Base-by-base conservation (phyloP, 1,140 invertebrate genomes). In the Panagrolaimus sp. region DNA sequence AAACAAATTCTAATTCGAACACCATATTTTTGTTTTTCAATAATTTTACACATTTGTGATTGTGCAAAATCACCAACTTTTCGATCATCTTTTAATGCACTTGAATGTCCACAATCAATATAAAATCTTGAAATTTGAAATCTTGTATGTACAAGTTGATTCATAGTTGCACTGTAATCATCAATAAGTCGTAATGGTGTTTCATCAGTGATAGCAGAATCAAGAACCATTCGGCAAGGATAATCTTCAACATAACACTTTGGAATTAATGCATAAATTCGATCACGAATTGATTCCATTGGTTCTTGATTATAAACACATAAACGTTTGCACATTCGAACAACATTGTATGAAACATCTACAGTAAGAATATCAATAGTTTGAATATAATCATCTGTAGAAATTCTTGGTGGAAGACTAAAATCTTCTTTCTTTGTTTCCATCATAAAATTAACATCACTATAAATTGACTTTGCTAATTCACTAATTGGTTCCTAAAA, bases 11-110 rank as follows among this genome's bases (percentile, higher is more conserved):
- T 65, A 9, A 76, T 20, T 5, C 65, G 23, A 5, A 65, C 65
- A 9, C 69, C 65, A 61, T 67, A 77, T 63, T 72, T 78, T 20
- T 74, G 72, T 51, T 69, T 69, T 14, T 77, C 75, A 13, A 77
- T 63, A 16, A 72, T 70, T 16, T 69, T 14, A 63, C 51, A 77
- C 74, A 77, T 74, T 13, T 42, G 16, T 0, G 63, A 53, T 42
- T 77, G 53, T 16, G 57, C 42, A n/a, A 70, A 68, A 1, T 63
- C 23, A 23, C 66, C 23, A 27, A 62, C 43, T 16, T 46, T 16
- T n/a, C 71, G 38, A 44, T 72, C 68, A 9, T 16, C 42, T 25
- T 42, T 69, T 27, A 72, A 44, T 1, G 31, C 20, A 16, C 57
- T 14, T 9, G 70, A 5, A 25, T 44, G n/a, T 8, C 70, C 71